Percentiles rank a stretch among this genome's conserved stretches.
phyloP scores from a whole-genome alignment of 2,888 invertebrate species.

The Morpho deidamia region DNA sequence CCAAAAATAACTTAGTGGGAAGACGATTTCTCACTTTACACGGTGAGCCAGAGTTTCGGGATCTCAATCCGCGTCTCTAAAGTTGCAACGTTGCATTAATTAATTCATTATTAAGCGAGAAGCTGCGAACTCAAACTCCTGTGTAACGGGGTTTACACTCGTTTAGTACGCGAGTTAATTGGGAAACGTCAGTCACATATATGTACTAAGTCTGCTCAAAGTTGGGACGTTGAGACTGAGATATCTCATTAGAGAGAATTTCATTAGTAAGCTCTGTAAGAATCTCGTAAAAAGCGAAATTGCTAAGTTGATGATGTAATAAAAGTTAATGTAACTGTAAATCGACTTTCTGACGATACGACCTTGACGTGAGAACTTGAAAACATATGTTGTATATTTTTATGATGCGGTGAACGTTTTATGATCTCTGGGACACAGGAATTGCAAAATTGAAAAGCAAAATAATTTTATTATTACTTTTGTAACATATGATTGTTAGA shows the following conservation, averaged over 20 bases:
- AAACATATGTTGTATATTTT: not conserved
- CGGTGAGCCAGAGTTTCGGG: slow-evolving; percentile 11
- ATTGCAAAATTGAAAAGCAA: too few species aligned
- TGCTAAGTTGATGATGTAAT: slow-evolving; percentile 9
- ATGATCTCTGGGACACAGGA: too few species aligned
- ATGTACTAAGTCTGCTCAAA: slow-evolving; percentile 15
- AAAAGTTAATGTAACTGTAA: slow-evolving; percentile 15
- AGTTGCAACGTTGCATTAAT: slow-evolving; percentile 57
- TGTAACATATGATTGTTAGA: too few species aligned
- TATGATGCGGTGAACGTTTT: too few species aligned
- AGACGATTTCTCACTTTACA: slow-evolving; percentile 7
- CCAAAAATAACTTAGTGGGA: slow-evolving; percentile 19
- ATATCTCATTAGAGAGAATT: slow-evolving; percentile 22
- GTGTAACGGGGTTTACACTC: slow-evolving; percentile 29
- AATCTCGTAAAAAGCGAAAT: slow-evolving; percentile 16
- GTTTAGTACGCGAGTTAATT: slow-evolving; percentile 28
- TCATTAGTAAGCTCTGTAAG: slow-evolving; percentile 15
- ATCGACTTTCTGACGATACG: not conserved
- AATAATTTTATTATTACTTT: too few species aligned
- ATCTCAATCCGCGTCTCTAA: slow-evolving; percentile 29
- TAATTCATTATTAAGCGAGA: slow-evolving; percentile 57
- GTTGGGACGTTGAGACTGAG: slow-evolving; percentile 16
- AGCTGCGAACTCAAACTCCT: slow-evolving; percentile 17
- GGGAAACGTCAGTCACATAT: slow-evolving; percentile 24
- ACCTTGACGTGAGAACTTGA: not conserved